These are phyloP conservation scores for Trachythela sp. DNA, from an alignment of 64 coral and sea anemone species.

Conservation along the genomic window DNA sequence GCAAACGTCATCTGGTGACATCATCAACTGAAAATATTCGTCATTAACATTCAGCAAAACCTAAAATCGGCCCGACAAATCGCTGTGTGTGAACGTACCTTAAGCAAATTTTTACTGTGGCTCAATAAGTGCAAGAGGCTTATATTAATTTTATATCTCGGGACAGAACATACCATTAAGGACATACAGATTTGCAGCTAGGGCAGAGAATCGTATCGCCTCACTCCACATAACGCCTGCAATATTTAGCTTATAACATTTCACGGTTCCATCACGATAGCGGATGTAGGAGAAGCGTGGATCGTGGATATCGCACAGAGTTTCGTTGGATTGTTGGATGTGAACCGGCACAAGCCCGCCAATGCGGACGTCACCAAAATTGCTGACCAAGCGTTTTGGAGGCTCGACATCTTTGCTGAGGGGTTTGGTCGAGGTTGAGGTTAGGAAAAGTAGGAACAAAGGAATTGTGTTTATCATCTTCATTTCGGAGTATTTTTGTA, in stretches of 20 bases:
- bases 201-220: background rate
- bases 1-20: too few relatives aligned
- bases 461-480: background rate
- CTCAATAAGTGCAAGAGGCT: too few relatives aligned
- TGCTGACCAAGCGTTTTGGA: background rate
- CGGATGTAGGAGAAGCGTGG: constrained; percentile 42
- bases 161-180: background rate
- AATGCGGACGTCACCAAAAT: constrained; percentile 62
- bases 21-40: too few relatives aligned
- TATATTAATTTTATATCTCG: too few relatives aligned
- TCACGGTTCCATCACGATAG: background rate
- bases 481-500: background rate
- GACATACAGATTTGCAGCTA: background rate
- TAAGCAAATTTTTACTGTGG: too few relatives aligned
- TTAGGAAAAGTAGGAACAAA: background rate
- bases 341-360: constrained; percentile 75
- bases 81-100: too few relatives aligned
- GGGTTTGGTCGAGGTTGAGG: background rate
- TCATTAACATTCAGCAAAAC: too few relatives aligned
- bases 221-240: background rate
- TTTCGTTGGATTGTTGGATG: constrained; percentile 52
- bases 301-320: constrained; percentile 14
- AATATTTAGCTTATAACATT: constrained; percentile 68
- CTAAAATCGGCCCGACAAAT: too few relatives aligned
- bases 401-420: background rate